Evolutionary conservation across 2,797 vertebrate genomes (phyloP).

Genomic region (Florisuga fusca): DNA sequence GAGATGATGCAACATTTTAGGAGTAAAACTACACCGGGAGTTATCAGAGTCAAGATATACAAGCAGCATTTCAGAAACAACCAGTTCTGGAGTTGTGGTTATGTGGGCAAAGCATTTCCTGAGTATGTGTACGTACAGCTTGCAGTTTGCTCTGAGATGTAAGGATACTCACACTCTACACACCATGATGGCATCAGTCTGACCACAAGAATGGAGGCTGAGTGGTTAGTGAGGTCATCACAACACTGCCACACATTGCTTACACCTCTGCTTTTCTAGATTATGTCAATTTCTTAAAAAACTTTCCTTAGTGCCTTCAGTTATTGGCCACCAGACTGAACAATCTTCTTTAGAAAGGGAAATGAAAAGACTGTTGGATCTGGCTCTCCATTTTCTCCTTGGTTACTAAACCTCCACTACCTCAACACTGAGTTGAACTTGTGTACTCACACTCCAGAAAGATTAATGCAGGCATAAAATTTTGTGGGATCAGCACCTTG

Average conservation of each 20-base stretch:
- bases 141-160: neutral
- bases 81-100: neutral
- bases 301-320: neutral
- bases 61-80: conserved; percentile 24
- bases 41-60: neutral
- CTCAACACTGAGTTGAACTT: neutral
- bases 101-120: conserved; percentile 48
- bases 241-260: neutral
- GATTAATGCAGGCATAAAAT: neutral
- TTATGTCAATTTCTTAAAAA: neutral
- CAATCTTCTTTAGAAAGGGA: neutral
- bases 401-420: neutral
- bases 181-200: neutral
- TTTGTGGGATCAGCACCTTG: neutral
- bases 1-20: neutral
- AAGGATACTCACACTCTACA: neutral
- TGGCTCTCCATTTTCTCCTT: neutral
- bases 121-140: neutral
- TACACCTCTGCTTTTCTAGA: neutral
- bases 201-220: conserved; percentile 27
- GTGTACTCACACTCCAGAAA: neutral
- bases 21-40: neutral
- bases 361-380: neutral
- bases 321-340: neutral
- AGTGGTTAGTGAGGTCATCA: conserved; percentile 19